Base-by-base conservation (phyloP, 1,140 invertebrate species). In the Eueides isabella region DNA sequence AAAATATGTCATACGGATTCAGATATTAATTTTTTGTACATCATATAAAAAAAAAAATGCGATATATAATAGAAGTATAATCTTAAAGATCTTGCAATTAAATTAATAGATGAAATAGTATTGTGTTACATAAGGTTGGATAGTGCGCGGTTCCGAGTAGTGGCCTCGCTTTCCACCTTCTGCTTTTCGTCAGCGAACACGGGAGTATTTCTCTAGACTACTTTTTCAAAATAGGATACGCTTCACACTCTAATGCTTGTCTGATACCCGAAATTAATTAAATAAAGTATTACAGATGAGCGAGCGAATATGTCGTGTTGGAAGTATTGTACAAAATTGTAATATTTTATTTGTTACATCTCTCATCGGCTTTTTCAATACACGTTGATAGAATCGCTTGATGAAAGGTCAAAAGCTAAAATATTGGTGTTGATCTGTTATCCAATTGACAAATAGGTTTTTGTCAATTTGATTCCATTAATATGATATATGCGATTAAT, bases 381-480 rank as follows among this genome's bases (percentile, higher is more conserved):
- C 48, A 26, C 19, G 48, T 55, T 4, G 48, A 55, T 55, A 55
- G 23, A n/a, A n/a, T n/a, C 11, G 19, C 26, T 55, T 55, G 48
- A 26, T 26, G 48, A 55, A 55, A 55, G 48, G 48, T 55, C 9
- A 26, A 55, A 55, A 55, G 48, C 48, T 55, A 55, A 55, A 55
- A 29, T 63, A 63, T 63, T 31, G 61, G 28, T n/a, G 29, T 63
- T 29, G 61, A 65, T 44, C 38, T 14, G 63, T 23, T 30, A 67
- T 74, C 38, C 71, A 72, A 61, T 72, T 72, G 75, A 76, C 70
- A 72, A 76, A 76, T 76, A 38, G 70, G 28, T 72, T 76, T 76
- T 72, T 68, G 70, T 72, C 75, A 68, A 71, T 67, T 72, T 76
- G 23, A 72, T 76, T 68, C 61, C 75, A 76, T 76, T 71, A 74